Evolutionary conservation across 2,797 vertebrate species (phyloP), one percentile per base, ranked within the genome.

Genomic region (Trematomus bernacchii): DNA sequence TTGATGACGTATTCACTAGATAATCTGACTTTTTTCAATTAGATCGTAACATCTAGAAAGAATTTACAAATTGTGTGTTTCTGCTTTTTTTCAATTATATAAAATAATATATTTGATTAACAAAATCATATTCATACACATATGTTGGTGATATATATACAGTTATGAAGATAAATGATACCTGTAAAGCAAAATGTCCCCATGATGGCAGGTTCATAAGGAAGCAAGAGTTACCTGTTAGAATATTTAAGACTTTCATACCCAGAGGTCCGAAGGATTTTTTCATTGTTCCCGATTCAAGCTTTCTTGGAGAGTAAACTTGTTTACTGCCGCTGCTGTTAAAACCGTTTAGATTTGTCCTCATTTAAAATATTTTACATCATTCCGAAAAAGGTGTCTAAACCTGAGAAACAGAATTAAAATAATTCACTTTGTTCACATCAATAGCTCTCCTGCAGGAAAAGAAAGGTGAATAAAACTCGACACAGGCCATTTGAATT

Each of bases 231-330:
- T 71, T 83, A 77, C 58, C 23, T 37, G 13, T n/a, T 73, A 48
- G 63, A 81, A 82, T 67, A 82, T 85, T 81, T 2, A 82, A 64
- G 48, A 58, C 37, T 71, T 47, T 4, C 69, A 69, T 55, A 66
- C 43, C 37, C 37, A 63, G n/a, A 75, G 53, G 50, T 68, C 73
- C 63, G 54, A 61, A 43, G 12, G 14, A 12, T 57, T n/a, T 66
- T 69, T 37, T 54, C 23, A 30, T 59, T 47, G 69, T 54, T 67
- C 58, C 42, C 23, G 14, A 63, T 55, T 72, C 5, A 76, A 37
- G 15, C 52, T 23, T 33, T 16, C 33, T 63, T 50, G 61, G 48
- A 59, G 62, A 11, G 33, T 19, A 9, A 63, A 40, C 66, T 51
- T 0, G 11, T 37, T 55, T 44, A 19, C 48, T 69, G 42, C 40